These are phyloP conservation scores for Seladonia tumulorum DNA, from an alignment of 2,888 invertebrate species.

Conservation along the genomic window DNA sequence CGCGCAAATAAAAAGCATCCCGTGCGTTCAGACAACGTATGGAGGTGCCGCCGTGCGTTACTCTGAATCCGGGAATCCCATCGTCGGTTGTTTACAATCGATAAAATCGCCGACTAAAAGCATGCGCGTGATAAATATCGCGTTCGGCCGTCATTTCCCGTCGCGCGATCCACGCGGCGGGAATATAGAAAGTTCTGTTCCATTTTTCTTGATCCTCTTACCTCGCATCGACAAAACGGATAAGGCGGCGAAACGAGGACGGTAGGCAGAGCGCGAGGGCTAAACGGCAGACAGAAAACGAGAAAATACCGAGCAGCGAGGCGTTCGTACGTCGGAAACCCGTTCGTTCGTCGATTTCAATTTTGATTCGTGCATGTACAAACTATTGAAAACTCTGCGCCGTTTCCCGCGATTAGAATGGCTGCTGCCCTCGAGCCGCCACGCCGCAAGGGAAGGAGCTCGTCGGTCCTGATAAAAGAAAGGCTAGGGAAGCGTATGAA, in stretches of 20 bases:
- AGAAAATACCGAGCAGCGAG: not conserved
- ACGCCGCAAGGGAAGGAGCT: slow-evolving; percentile 12
- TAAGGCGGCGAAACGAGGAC: not conserved
- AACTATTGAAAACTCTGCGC: not conserved
- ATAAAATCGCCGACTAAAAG: slow-evolving; percentile 4
- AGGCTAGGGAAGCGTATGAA: slow-evolving; percentile 15
- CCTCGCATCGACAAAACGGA: slow-evolving; percentile 26
- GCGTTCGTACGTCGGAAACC: slow-evolving; percentile 5
- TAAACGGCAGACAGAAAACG: not conserved
- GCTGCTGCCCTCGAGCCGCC: not conserved
- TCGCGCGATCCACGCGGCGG: not conserved
- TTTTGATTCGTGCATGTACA: slow-evolving; percentile 16
- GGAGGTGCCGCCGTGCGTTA: not conserved
- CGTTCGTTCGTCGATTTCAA: slow-evolving; percentile 35
- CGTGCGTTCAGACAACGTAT: not conserved
- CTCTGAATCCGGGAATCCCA: not conserved
- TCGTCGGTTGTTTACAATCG: slow-evolving; percentile 3
- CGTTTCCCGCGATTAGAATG: slow-evolving; percentile 30
- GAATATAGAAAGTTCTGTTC: slow-evolving; percentile 8
- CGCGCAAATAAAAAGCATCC: not conserved
- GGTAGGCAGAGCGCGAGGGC: not conserved
- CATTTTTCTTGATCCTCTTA: slow-evolving; percentile 22
- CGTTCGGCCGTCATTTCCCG: not conserved
- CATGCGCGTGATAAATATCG: slow-evolving; percentile 23
- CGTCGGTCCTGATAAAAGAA: slow-evolving; percentile 24